Conservation (phyloP, 2,113 vertebrate genomes). For the Corythoichthys haematopterus region DNA sequence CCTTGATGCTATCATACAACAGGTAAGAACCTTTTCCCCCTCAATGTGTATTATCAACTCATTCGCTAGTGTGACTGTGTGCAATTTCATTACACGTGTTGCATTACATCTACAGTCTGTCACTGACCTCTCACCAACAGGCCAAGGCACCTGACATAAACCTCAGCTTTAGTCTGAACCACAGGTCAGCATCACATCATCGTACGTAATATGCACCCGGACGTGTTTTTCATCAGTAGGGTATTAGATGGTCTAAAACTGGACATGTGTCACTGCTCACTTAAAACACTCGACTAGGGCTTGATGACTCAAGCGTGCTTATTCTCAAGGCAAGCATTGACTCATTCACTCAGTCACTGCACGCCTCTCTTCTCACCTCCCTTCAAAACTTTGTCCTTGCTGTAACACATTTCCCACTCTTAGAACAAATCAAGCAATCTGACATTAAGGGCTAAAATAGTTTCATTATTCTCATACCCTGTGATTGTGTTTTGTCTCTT, state of each 20-base stretch:
- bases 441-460: conserved; percentile 45
- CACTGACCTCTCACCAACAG: conserved; percentile 37
- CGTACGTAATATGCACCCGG: conserved; percentile 31
- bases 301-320: conserved; percentile 25
- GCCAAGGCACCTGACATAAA: conserved; percentile 17
- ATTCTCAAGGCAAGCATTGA: conserved; percentile 23
- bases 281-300: conserved; percentile 7
- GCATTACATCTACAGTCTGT: conserved; percentile 20
- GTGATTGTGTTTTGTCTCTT: conserved; percentile 36
- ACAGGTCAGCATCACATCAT: conserved; percentile 24
- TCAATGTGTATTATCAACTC: neutral
- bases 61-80: neutral
- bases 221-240: conserved; percentile 36
- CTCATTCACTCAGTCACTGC: conserved; percentile 24
- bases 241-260: conserved; percentile 15
- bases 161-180: conserved; percentile 9
- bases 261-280: neutral
- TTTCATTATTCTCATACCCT: conserved; percentile 27
- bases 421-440: conserved; percentile 18
- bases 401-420: conserved; percentile 1
- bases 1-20: conserved; percentile 10
- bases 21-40: conserved; percentile 45
- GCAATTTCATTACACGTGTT: conserved; percentile 12
- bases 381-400: conserved; percentile 19
- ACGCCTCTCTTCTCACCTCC: conserved; percentile 14